Base-by-base conservation (phyloP, 2,888 invertebrate species). In the Hemaris fuciformis region DNA sequence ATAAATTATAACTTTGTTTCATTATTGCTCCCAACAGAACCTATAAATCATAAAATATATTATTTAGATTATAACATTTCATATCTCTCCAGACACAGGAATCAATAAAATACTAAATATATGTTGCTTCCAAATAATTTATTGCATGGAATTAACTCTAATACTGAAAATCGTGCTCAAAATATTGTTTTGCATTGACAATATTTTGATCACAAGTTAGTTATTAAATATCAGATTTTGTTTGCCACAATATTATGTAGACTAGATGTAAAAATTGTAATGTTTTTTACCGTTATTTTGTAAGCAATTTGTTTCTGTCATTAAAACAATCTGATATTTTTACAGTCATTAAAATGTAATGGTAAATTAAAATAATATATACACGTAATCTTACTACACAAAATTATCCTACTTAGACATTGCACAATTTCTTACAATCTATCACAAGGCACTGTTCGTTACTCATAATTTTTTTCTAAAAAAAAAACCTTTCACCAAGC, bases 171-270 rank as follows among this genome's bases (percentile, higher is more conserved):
- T 92, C 91, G 91, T 91, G 91, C 81, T 84, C 86, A 85, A 86
- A 90, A 91, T 91, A 87, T 79, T 85, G 83, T 75, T 62, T 60
- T 64, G 38, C 62, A 31, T 53, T 63, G 45, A 74, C 86, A 87
- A 84, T 69, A 91, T 92, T 79, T 85, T 83, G 89, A 77, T 83
- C 92, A 92, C 91, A 92, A 92, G 83, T 79, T 75, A 67, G 62
- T 13, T 22, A 22, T 15, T 43, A 34, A 57, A 57, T 66, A 53
- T 48, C 45, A 31, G 34, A 53, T 25, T 22, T 41, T 53, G 58
- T 43, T 25, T 8, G 42, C 25, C 13, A 42, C 15, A 56, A 62
- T 42, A 48, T 6, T 15, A n/a, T 31, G 10, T 15, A 60, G 60
- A 60, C 60, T 60, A 60, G 60, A 53, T 31, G 53, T 53, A 10